Evolutionary conservation across 2,113 vertebrate genomes (phyloP).

Genomic region (Psephotus haematonotus): DNA sequence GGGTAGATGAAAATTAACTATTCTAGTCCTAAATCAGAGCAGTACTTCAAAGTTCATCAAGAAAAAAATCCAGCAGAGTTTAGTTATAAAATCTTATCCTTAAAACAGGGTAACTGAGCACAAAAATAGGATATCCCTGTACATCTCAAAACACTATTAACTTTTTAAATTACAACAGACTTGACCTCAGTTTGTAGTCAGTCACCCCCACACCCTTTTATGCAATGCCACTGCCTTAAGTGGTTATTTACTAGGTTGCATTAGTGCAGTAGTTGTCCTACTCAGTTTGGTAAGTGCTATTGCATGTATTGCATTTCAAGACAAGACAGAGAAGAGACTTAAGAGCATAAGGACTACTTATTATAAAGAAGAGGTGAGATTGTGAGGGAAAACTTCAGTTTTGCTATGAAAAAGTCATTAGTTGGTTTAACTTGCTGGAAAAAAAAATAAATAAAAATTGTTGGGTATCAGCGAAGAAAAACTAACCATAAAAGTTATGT

Average conservation of each 20-base stretch:
- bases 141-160: neutral
- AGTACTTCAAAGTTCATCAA: neutral
- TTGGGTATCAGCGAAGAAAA: neutral
- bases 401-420: neutral
- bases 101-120: neutral
- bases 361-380: neutral
- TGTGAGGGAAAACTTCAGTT: neutral
- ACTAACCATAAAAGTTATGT: neutral
- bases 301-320: neutral
- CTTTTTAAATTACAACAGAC: neutral
- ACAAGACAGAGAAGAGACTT: neutral
- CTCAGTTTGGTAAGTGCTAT: neutral
- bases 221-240: neutral
- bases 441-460: neutral
- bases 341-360: neutral
- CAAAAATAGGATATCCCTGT: neutral
- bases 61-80: neutral
- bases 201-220: neutral
- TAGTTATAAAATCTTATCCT: neutral
- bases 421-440: neutral
- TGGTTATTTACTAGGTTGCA: neutral
- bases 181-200: neutral
- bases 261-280: neutral
- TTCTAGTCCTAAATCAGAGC: neutral
- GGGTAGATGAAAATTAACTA: fast-evolving